A percentile compares a stretch with the other conserved stretches of the same genome.
These are phyloP conservation scores for Etia nguti DNA, from an alignment of 2,113 vertebrate genomes.

Conservation along the genomic window DNA sequence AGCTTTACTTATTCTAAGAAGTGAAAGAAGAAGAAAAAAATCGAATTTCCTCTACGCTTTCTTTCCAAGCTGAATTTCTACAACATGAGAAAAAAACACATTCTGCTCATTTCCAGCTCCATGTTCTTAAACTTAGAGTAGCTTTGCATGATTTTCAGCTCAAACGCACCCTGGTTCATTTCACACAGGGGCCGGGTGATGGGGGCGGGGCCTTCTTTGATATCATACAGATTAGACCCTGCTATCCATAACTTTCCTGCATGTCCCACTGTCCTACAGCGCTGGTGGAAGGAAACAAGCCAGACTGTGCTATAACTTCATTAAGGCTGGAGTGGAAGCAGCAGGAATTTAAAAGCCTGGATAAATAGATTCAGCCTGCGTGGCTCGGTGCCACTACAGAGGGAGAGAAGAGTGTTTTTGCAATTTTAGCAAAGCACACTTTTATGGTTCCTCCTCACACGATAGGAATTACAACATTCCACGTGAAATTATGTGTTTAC, in stretches of 20 bases:
- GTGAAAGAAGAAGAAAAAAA: neutral
- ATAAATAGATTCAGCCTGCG: neutral
- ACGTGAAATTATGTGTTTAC: accelerated
- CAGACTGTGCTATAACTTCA: neutral
- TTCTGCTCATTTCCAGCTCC: neutral
- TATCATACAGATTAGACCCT: neutral
- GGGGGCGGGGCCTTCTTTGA: neutral
- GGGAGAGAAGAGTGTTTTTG: neutral
- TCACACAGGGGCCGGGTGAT: neutral
- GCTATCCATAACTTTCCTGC: neutral
- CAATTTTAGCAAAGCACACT: neutral
- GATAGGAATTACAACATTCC: accelerated
- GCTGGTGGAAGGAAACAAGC: neutral
- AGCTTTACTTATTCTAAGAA: neutral
- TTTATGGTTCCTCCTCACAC: neutral
- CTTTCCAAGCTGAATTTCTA: accelerated
- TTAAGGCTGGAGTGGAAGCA: neutral
- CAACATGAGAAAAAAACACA: neutral
- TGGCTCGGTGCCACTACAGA: neutral
- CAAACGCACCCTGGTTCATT: accelerated
- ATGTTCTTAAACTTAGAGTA: neutral
- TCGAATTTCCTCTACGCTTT: neutral
- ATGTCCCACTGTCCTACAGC: neutral
- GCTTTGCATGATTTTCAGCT: neutral
- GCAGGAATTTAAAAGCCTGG: neutral